Percentiles rank a stretch among this genome's conserved stretches.
These are phyloP conservation scores for Globodera rostochiensis DNA, from an alignment of 1,140 invertebrate genomes.

Conservation along the genomic window DNA sequence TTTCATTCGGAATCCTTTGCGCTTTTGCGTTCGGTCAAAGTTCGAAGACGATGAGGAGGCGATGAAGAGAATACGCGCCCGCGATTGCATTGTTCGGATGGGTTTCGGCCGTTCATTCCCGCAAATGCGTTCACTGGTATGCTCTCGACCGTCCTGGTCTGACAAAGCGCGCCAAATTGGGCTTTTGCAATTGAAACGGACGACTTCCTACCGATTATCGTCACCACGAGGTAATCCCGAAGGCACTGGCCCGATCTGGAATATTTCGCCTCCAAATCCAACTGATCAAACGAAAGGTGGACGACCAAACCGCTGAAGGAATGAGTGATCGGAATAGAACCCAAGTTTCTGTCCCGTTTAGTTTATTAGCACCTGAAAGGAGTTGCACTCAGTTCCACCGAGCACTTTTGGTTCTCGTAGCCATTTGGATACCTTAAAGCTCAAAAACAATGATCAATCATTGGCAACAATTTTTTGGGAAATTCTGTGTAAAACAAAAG, in stretches of 20 bases:
- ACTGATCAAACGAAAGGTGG: conserved; percentile 47
- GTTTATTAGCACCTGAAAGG: not conserved
- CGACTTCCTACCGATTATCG: conserved; percentile 26
- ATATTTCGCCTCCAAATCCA: conserved; percentile 43
- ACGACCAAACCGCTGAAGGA: conserved; percentile 44
- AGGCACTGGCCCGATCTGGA: conserved; percentile 40
- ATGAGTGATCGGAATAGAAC: not conserved
- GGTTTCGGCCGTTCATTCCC: conserved; percentile 27
- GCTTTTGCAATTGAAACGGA: not conserved
- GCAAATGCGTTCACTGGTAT: conserved; percentile 46
- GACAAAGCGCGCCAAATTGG: not conserved
- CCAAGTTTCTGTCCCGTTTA: no score
- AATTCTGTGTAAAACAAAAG: not conserved
- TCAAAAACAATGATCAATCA: not conserved
- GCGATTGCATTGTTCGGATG: conserved; percentile 32
- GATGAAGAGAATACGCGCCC: conserved; percentile 35
- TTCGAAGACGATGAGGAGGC: conserved; percentile 1
- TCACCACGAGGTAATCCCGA: conserved; percentile 46
- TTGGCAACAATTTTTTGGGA: not conserved
- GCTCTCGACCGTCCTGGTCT: conserved; percentile 48
- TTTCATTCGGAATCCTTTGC: conserved; percentile 28
- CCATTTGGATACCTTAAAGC: conserved; percentile 15
- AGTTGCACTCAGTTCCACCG: conserved; percentile 33
- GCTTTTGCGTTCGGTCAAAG: not conserved
- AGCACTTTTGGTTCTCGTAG: conserved; percentile 30